Evolutionary conservation across 1,140 invertebrate species (phyloP).

Genomic region (Ooceraea biroi): DNA sequence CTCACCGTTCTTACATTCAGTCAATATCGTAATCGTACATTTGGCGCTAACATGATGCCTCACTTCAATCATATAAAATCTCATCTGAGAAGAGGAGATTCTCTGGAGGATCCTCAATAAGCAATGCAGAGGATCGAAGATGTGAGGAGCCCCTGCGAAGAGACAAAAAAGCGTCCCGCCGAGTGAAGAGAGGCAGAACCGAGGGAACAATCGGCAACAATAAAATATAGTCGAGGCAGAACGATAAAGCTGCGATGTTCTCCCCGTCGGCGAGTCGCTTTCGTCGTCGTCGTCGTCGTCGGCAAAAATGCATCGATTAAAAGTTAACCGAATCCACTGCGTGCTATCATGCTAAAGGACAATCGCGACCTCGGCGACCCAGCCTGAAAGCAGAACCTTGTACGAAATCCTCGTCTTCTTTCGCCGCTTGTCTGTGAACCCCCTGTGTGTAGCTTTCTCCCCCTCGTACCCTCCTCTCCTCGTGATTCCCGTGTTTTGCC

Average conservation of each 20-base stretch:
- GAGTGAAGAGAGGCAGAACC: constrained; percentile 62
- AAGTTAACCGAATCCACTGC: constrained; percentile 76
- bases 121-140: constrained; percentile 39
- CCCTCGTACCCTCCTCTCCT: background rate
- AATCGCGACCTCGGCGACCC: constrained; percentile 84
- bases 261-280: constrained; percentile 72
- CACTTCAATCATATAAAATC: constrained; percentile 21
- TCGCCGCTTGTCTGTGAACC: constrained; percentile 32
- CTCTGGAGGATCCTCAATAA: background rate
- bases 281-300: constrained; percentile 70
- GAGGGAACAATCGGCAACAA: constrained; percentile 78
- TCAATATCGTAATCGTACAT: constrained; percentile 15
- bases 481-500: constrained; percentile 23
- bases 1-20: background rate
- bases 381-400: constrained; percentile 84
- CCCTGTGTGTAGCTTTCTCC: constrained; percentile 19
- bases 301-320: constrained; percentile 84
- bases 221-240: constrained; percentile 77
- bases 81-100: background rate
- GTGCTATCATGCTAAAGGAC: constrained; percentile 76
- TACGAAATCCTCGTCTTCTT: constrained; percentile 76
- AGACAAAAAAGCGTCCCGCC: constrained; percentile 74
- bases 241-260: constrained; percentile 79
- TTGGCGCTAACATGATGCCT: constrained; percentile 17
- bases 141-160: constrained; percentile 60